Evolutionary conservation across 2,113 vertebrate species (phyloP), one percentile per base, ranked within the genome.

Genomic region (Apodemus sylvaticus): DNA sequence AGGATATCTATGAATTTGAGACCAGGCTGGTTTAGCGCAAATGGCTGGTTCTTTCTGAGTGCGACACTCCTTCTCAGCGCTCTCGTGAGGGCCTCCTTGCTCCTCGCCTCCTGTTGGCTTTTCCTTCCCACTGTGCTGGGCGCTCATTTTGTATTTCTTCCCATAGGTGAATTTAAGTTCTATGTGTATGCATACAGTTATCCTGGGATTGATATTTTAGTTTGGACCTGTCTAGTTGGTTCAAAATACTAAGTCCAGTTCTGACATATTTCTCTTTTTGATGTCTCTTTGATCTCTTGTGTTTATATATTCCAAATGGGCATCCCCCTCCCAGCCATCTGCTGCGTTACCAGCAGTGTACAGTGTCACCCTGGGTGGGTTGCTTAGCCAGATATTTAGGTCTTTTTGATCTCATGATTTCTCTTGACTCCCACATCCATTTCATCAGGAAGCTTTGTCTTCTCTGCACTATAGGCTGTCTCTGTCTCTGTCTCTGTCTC

Each of bases 201-300:
- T 16, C 29, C 8, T 22, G 62, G 8, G 16, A 76, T 62, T 94
- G 70, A 78, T 58, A 39, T 93, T 94, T 95, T 51, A 95, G 74
- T 94, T 97, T 70, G 93, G 31, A 96, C 78, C 6, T 76, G 6
- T 79, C 55, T 19, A 93, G 82, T 96, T 68, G 66, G 66, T 94
- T 14, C 26, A 90, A 22, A 62, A 85, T 86, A 89, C 17, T 87
- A 86, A 89, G 78, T 70, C 24, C 76, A 94, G 0, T 90, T 95
- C 34, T 42, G 53, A 34, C 39, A 70, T 58, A 77, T 42, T 77
- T 74, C 68, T 91, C 60, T 77, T 76, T 77, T 83, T 60, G 77
- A 64, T 90, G 42, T 92, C 31, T 96, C n/a, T 31, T 71, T 24
- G 0, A 7, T 55, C 53, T 70, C 82, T 76, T 34, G 36, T n/a